A percentile compares a stretch with the other conserved stretches of the same genome.
These are phyloP conservation scores for Siphamia tubifer DNA, from an alignment of 2,113 vertebrate genomes.

Conservation along the genomic window DNA sequence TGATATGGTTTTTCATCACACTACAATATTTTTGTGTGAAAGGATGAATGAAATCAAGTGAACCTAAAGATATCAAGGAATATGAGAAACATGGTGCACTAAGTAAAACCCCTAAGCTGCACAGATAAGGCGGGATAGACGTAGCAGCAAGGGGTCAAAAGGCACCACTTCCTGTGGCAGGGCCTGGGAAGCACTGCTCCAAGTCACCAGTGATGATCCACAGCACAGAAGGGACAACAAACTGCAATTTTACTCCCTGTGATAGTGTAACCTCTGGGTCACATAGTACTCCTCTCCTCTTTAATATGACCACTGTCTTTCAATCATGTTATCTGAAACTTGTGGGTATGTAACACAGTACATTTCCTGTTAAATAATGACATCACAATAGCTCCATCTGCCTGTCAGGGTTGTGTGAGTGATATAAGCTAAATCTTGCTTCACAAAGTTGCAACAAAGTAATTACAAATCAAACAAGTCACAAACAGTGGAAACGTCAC, in stretches of 20 bases:
- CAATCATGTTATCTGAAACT: background rate
- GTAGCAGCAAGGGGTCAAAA: slow-evolving; percentile 73
- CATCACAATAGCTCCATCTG: slow-evolving; percentile 50
- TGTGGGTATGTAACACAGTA: background rate
- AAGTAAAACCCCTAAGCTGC: slow-evolving; percentile 49
- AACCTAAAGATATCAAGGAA: background rate
- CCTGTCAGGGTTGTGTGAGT: slow-evolving; percentile 33
- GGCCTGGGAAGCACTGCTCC: slow-evolving; percentile 75
- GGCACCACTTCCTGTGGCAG: slow-evolving; percentile 78
- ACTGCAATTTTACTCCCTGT: slow-evolving; percentile 7
- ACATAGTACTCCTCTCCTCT: slow-evolving; percentile 12
- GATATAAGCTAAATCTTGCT: slow-evolving; percentile 29
- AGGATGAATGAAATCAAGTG: slow-evolving; percentile 2
- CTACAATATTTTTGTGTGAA: background rate
- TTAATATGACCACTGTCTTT: background rate
- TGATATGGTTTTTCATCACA: background rate
- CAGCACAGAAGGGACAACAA: slow-evolving; percentile 33
- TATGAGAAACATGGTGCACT: background rate
- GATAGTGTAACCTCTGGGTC: slow-evolving; percentile 6
- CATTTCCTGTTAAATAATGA: slow-evolving; percentile 2
- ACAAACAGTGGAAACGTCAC: slow-evolving; percentile 51
- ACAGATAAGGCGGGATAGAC: slow-evolving; percentile 72
- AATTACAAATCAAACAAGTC: slow-evolving; percentile 69
- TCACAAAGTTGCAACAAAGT: slow-evolving; percentile 44
- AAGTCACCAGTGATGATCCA: slow-evolving; percentile 37